These are phyloP conservation scores for Argopecten irradians DNA, from an alignment of 1,140 invertebrate genomes.

Conservation along the genomic window DNA sequence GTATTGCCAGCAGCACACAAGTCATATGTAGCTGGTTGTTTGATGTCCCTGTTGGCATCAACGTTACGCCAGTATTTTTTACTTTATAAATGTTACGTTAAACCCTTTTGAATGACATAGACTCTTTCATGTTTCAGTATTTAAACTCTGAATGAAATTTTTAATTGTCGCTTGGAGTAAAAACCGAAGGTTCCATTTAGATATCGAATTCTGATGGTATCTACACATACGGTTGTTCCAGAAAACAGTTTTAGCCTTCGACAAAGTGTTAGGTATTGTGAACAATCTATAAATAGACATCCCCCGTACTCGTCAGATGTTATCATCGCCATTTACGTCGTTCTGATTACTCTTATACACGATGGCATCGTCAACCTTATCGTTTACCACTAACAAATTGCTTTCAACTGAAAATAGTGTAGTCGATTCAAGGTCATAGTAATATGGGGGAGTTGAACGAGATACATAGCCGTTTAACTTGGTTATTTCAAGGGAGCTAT, in stretches of 20 bases:
- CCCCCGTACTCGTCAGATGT: background rate
- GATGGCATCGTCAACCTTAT: background rate
- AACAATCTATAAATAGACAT: background rate
- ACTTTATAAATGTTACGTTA: too few relatives aligned
- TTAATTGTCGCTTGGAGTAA: background rate
- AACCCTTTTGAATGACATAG: too few relatives aligned
- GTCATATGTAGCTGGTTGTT: too few relatives aligned
- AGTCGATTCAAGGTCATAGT: background rate
- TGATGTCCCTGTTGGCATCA: too few relatives aligned
- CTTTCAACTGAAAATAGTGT: background rate
- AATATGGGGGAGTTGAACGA: background rate
- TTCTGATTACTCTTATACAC: background rate
- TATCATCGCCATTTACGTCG: background rate
- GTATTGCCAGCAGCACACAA: too few relatives aligned
- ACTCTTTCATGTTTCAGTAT: background rate
- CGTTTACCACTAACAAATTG: background rate
- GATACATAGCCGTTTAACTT: too few relatives aligned
- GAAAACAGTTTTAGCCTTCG: too few relatives aligned
- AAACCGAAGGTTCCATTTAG: background rate
- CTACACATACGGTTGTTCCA: background rate
- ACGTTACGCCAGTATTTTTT: too few relatives aligned
- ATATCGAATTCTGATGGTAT: background rate
- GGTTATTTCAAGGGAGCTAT: too few relatives aligned
- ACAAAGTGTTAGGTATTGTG: background rate
- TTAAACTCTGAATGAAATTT: background rate